These are phyloP conservation scores for Pseudochirops corinnae DNA, from an alignment of 2,797 vertebrate species.

Conservation along the genomic window DNA sequence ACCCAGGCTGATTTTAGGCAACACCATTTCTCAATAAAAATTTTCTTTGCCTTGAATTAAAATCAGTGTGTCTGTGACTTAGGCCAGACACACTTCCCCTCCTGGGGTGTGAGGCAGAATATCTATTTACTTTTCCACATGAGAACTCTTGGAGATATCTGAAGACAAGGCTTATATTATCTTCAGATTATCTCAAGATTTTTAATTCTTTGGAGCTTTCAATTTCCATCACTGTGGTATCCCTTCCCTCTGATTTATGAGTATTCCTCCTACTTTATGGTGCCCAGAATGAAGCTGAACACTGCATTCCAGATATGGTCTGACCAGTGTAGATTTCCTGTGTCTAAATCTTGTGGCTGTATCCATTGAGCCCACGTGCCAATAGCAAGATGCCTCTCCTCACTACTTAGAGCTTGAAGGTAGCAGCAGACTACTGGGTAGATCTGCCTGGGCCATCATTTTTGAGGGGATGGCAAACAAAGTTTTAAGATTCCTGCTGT, in stretches of 20 bases:
- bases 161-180: neutral
- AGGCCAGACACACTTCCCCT: neutral
- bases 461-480: neutral
- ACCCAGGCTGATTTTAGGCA: neutral
- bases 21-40: neutral
- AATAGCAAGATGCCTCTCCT: neutral
- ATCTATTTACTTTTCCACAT: neutral
- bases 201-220: neutral
- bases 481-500: neutral
- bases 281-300: neutral
- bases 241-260: neutral
- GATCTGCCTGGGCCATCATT: neutral
- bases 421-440: neutral
- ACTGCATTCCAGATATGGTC: neutral
- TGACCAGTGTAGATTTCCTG: neutral
- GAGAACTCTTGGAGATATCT: neutral
- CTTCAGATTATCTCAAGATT: neutral
- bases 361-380: neutral
- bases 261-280: neutral
- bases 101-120: neutral
- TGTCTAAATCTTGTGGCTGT: neutral
- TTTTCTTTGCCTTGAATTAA: neutral
- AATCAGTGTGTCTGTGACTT: neutral
- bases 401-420: neutral
- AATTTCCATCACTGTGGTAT: neutral